Base-by-base conservation (phyloP, 2,113 vertebrate species). In the Tenebrosternarchus preto region DNA sequence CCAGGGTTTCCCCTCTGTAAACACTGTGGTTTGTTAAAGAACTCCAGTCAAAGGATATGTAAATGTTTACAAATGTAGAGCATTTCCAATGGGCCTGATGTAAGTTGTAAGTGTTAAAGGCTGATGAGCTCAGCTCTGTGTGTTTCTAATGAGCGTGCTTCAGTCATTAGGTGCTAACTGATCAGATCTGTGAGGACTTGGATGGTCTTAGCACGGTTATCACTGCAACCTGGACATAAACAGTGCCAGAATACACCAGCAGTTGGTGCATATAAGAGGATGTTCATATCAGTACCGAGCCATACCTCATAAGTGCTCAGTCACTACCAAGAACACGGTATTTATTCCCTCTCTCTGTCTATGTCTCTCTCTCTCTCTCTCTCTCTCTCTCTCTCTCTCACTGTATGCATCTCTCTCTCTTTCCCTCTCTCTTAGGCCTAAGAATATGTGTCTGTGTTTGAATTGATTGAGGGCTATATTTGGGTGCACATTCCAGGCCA, bases 401-500 rank as follows among this genome's bases (percentile, higher is more conserved):
- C 22, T 76, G 25, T 33, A 7, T 31, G n/a, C 22, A 56, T 68
- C 25, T 29, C 50, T 72, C 22, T 27, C 50, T 73, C 59, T 55
- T 16, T 72, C 31, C 43, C 27, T 46, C 59, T 72, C 80, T 77
- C 15, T 72, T 55, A 75, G 63, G 39, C 31, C 66, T 59, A 80
- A 43, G 53, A 81, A 78, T 82, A 76, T 79, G 57, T 79, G 24
- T 77, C 74, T 77, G 81, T 69, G 68, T 78, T 79, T 83, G 66
- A 82, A 83, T 76, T 81, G 82, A 83, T 81, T 79, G 25, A 20
- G 68, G 39, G 55, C 77, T 76, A 80, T 76, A 80, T 80, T 71
- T 76, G 55, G 76, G 67, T 80, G 53, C 36, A 76, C 66, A 80
- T 85, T 78, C 36, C 76, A 82, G 83, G 72, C 27, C 39, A 82